Evolutionary conservation across 2,888 invertebrate genomes (phyloP), one percentile per base, ranked within the genome.

Genomic region (Metopia argyrocephala): DNA sequence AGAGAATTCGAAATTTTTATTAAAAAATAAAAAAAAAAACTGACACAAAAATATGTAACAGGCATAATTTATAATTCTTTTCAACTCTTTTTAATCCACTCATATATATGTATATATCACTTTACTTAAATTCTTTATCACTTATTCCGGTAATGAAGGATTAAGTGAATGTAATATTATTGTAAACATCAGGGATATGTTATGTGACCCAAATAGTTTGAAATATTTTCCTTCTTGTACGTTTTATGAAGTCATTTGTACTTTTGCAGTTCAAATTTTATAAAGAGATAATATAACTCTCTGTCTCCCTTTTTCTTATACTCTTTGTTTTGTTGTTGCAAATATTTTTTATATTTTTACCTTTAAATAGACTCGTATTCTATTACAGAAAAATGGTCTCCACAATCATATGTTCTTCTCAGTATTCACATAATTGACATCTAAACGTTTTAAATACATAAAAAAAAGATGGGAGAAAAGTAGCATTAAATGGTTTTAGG

Each of bases 301-400:
- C 20, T 45, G 50, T 66, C 50, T 50, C 31, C 9, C 12, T 31
- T 12, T 31, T 31, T 12, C 12, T n/a, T n/a, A n/a, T n/a, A n/a
- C 2, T 5, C 12, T 38, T 15, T 38, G 9, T 38, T 12, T 38
- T 38, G 0, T 75, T 52, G 23, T 59, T 50, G n/a, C 28, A 74
- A 50, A 74, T 65, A 65, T 64, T 73, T 73, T 21, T 64, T 54
- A 20, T 21, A 46, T 54, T 54, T 73, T 45, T 27, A 54, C 46
- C 46, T 73, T 71, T 52, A 27, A 46, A 7, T 38, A 45, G 62
- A n/a, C 9, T 54, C 15, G 31, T 27, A 18, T 68, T 18, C 46
- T 5, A 12, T 3, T 45, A 25, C 54, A n/a, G 31, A 5, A 48
- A 48, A 25, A 57, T 2, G 27, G 45, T 25, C n/a, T 57, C 20